These are phyloP conservation scores for Ypsolopha sequella DNA, from an alignment of 2,888 invertebrate species.

Conservation along the genomic window DNA sequence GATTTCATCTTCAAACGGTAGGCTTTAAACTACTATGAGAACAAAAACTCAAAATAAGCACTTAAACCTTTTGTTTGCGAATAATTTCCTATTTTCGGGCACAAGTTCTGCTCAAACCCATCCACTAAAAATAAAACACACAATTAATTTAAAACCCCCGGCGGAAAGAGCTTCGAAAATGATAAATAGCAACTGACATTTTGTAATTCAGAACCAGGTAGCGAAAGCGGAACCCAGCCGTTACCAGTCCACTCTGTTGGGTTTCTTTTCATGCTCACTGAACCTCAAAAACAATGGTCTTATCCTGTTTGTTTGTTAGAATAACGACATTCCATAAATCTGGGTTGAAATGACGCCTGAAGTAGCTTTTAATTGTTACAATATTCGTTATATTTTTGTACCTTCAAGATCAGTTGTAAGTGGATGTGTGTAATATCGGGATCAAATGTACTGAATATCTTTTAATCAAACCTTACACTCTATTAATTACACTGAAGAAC, in stretches of 20 bases:
- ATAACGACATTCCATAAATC: conserved; percentile 8
- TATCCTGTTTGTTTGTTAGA: conserved; percentile 4
- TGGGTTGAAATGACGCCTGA: background rate
- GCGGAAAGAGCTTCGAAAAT: background rate
- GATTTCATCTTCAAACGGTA: no score
- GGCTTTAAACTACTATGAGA: no score
- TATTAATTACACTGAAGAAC: no score
- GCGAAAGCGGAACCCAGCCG: conserved; percentile 18
- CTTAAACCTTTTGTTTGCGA: no score
- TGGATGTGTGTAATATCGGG: no score
- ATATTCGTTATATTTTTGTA: no score
- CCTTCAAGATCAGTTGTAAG: no score
- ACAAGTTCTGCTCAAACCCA: background rate
- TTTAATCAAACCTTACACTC: no score
- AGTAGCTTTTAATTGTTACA: background rate
- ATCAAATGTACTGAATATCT: no score
- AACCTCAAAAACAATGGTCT: conserved; percentile 22
- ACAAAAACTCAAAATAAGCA: no score
- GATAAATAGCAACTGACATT: background rate
- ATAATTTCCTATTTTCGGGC: no score
- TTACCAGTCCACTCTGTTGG: conserved; percentile 10
- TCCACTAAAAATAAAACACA: background rate
- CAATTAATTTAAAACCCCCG: background rate
- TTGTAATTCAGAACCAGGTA: background rate
- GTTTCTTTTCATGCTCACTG: conserved; percentile 17